These are phyloP conservation scores for Scylla paramamosain DNA, from an alignment of 1,140 invertebrate genomes.

Conservation along the genomic window DNA sequence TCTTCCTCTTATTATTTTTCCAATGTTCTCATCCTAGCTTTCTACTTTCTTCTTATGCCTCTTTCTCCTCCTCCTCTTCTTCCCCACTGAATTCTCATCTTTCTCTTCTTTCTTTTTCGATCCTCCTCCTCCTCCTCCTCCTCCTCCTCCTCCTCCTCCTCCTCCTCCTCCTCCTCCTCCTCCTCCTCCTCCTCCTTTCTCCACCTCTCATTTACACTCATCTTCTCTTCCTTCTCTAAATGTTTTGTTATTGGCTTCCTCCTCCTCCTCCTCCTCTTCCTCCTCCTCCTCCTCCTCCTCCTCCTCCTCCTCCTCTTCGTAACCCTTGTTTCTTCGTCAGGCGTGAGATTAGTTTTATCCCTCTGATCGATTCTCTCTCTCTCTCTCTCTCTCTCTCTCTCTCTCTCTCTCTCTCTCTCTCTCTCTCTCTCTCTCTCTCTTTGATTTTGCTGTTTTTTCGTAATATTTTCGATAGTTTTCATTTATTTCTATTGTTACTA, in stretches of 20 bases:
- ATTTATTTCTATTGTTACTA: background rate
- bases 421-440: constrained; percentile 25
- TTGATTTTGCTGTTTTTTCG: background rate
- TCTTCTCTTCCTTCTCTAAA: background rate
- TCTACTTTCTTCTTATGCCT: background rate
- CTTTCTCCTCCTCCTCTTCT: background rate
- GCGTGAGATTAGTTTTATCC: background rate
- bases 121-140: background rate
- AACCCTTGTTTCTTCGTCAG: constrained; percentile 19
- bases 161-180: background rate
- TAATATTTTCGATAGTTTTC: background rate
- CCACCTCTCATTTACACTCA: background rate
- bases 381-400: constrained; percentile 38
- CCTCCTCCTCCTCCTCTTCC: background rate
- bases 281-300: background rate
- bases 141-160: background rate
- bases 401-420: constrained; percentile 29
- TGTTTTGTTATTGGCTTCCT: background rate
- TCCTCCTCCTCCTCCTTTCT: background rate
- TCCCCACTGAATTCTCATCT: background rate
- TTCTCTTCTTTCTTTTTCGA: background rate
- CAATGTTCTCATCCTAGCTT: no score
- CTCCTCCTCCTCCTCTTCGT: constrained; percentile 37
- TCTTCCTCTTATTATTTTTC: no score
- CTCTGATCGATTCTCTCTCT: constrained; percentile 25